Evolutionary conservation across 2,797 vertebrate genomes (phyloP), one percentile per base, ranked within the genome.

Genomic region (Centroberyx gerrardi): DNA sequence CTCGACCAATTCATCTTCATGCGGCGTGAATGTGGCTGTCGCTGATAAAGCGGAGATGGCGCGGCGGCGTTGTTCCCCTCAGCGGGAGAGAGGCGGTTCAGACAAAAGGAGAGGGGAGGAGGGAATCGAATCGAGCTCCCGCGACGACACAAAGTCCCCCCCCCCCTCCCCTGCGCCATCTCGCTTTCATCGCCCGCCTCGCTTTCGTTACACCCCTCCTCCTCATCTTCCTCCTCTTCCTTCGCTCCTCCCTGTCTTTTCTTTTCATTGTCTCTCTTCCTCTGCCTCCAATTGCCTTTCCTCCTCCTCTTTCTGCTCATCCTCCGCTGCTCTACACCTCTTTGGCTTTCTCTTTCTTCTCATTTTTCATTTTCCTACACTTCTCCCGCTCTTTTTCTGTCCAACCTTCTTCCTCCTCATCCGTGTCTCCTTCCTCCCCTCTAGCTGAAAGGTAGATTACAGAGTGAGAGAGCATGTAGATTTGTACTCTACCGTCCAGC

Each of bases 11-110:
- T 78, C 69, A 85, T 86, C 75, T 81, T 72, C 44, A 33, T 33
- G 18, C 62, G 2, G 55, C 46, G 14, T 38, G 63, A 86, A 87
- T 82, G 85, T 87, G 87, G 62, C n/a, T 9, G 49, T 64, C 29
- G 75, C 78, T 82, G 87, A 92, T 87, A 90, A 90, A 85, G 69
- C 28, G 10, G 46, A 58, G 72, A 65, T 70, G 67, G 28, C 14
- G 5, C 63, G 1, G 33, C 15, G 22, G 13, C 17, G 27, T 62
- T 56, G 62, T 68, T 63, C 44, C 58, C 61, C 55, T 62, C 61
- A 3, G 65, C 6, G 1, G 29, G 62, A 17, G 8, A 40, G 48
- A 67, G 55, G 62, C 28, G n/a, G 22, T 17, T 71, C 54, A 55
- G 68, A 59, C 18, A 36, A 14, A 54, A 10, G 44, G 7, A 36